Conservation (phyloP, 2,888 invertebrate species). For the Sinhomidia bicolor region DNA sequence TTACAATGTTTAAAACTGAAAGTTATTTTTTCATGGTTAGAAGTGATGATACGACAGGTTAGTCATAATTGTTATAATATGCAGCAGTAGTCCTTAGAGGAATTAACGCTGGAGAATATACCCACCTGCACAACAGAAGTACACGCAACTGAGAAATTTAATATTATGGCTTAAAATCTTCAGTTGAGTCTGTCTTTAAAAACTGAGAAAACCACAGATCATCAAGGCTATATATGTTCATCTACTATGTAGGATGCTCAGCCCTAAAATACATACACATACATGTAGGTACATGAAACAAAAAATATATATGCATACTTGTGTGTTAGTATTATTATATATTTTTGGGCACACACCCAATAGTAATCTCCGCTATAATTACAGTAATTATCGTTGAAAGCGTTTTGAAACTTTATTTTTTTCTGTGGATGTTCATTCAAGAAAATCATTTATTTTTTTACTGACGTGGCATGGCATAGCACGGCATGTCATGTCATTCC, state of each 20-base stretch:
- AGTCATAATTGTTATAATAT: too few species aligned
- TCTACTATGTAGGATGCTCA: too few species aligned
- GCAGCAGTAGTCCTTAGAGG: neutral
- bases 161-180: neutral
- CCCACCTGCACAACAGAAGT: too few species aligned
- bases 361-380: conserved; percentile 70
- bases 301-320: neutral
- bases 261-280: too few species aligned
- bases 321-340: neutral
- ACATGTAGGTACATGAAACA: neutral
- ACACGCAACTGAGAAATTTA: conserved; percentile 20
- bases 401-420: conserved; percentile 40
- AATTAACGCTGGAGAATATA: too few species aligned
- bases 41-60: conserved; percentile 14
- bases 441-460: conserved; percentile 35
- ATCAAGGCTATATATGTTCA: too few species aligned
- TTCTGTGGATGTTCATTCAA: conserved; percentile 46
- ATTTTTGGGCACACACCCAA: conserved; percentile 67
- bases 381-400: conserved; percentile 63
- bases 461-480: neutral
- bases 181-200: neutral
- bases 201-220: neutral
- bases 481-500: neutral
- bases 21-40: neutral
- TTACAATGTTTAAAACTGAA: neutral